phyloP scores from a whole-genome alignment of 2,113 vertebrate genomes.

The Megalops atlanticus region DNA sequence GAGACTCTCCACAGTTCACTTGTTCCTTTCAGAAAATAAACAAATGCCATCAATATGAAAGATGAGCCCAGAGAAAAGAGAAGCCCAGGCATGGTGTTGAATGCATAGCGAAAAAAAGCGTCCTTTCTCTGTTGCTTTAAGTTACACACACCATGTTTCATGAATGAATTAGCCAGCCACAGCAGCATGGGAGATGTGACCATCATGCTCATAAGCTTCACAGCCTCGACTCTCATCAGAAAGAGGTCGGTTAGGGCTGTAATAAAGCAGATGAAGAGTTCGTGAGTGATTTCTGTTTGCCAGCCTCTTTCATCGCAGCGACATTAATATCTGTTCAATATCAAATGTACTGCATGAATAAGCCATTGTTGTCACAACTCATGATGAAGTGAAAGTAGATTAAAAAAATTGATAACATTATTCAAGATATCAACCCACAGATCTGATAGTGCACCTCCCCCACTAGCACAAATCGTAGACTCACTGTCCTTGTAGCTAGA shows the following conservation, averaged over 20 bases:
- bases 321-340: too few species aligned
- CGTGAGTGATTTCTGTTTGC: neutral
- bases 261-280: neutral
- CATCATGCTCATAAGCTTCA: neutral
- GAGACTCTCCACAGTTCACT: slow-evolving; percentile 16
- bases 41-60: slow-evolving; percentile 2
- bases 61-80: slow-evolving; percentile 1
- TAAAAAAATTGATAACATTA: too few species aligned
- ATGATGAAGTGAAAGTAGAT: too few species aligned
- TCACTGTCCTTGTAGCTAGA: too few species aligned
- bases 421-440: too few species aligned
- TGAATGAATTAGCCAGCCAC: neutral
- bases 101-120: neutral
- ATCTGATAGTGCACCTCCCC: too few species aligned
- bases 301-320: too few species aligned
- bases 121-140: neutral
- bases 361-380: too few species aligned
- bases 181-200: neutral
- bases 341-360: too few species aligned
- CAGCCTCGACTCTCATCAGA: neutral
- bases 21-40: slow-evolving; percentile 12
- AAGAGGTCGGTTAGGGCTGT: neutral
- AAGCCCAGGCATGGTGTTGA: neutral
- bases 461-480: too few species aligned
- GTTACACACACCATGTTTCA: slow-evolving; percentile 8